Evolutionary conservation across 2,888 invertebrate genomes (phyloP).

Genomic region (Harmothoe impar): DNA sequence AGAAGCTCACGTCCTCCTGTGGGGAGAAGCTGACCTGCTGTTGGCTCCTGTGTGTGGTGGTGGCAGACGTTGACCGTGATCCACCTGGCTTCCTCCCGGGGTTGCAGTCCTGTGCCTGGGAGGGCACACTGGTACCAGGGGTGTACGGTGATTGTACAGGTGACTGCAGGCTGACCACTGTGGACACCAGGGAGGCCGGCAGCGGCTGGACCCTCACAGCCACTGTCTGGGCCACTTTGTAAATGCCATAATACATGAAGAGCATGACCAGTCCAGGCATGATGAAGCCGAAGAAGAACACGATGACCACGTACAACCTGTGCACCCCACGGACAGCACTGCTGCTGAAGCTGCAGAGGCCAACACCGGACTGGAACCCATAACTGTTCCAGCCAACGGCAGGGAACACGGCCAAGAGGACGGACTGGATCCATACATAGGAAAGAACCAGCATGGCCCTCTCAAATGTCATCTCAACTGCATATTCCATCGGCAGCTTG

Average conservation of each 20-base stretch:
- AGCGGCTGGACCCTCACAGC: slow-evolving; percentile 19
- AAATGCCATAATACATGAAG: slow-evolving; percentile 45
- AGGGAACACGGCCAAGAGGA: background rate
- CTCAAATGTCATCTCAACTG: background rate
- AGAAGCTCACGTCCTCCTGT: background rate
- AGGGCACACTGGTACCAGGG: too few relatives aligned
- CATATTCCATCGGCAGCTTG: slow-evolving; percentile 45
- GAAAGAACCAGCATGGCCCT: background rate
- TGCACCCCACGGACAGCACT: background rate
- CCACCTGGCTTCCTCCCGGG: too few relatives aligned
- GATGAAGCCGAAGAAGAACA: slow-evolving; percentile 26
- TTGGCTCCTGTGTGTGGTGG: background rate
- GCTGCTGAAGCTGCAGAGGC: background rate
- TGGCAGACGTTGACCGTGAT: too few relatives aligned
- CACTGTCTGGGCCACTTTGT: background rate
- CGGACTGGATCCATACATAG: background rate
- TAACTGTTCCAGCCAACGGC: slow-evolving; percentile 13
- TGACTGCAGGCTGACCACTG: background rate
- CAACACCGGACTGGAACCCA: background rate
- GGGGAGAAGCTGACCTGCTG: background rate
- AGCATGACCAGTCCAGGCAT: slow-evolving; percentile 19
- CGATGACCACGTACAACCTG: background rate
- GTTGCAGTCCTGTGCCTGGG: too few relatives aligned
- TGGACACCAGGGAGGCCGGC: background rate
- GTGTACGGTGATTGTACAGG: too few relatives aligned